phyloP scores from a whole-genome alignment of 2,888 invertebrate genomes.

The Chaitophorus viminalis region DNA sequence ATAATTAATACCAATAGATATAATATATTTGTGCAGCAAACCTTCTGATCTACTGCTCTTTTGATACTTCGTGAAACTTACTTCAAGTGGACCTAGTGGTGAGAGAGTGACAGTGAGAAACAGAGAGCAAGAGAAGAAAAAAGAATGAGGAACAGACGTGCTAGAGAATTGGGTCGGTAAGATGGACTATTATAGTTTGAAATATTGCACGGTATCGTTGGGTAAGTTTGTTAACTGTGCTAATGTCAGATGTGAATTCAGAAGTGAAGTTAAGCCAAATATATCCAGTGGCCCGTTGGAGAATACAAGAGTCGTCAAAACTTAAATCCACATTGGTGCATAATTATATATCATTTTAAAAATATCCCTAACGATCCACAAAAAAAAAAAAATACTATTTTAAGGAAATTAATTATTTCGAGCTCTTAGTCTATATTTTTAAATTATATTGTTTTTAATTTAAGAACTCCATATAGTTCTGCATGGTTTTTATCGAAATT shows the following conservation, averaged over 20 bases:
- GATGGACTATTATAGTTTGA: not conserved
- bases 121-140: not conserved
- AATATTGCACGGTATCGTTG: conserved; percentile 9
- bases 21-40: not conserved
- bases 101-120: not conserved
- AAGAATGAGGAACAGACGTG: not conserved
- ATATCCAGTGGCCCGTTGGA: not conserved
- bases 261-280: not conserved
- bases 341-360: too few relatives aligned
- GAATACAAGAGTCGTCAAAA: not conserved
- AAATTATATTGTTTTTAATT: too few relatives aligned
- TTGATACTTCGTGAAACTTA: not conserved
- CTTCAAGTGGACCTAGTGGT: not conserved
- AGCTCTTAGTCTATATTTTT: too few relatives aligned
- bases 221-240: not conserved
- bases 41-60: not conserved
- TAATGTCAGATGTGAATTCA: not conserved
- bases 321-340: not conserved
- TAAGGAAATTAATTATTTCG: not conserved
- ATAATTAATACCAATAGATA: too few relatives aligned
- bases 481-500: too few relatives aligned
- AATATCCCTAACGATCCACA: too few relatives aligned
- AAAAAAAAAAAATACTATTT: not conserved
- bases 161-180: not conserved
- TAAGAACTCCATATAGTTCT: too few relatives aligned